Percentiles rank a stretch among this genome's conserved stretches.
These are phyloP conservation scores for Yponomeuta evonymella DNA, from an alignment of 2,888 invertebrate species.

Conservation along the genomic window DNA sequence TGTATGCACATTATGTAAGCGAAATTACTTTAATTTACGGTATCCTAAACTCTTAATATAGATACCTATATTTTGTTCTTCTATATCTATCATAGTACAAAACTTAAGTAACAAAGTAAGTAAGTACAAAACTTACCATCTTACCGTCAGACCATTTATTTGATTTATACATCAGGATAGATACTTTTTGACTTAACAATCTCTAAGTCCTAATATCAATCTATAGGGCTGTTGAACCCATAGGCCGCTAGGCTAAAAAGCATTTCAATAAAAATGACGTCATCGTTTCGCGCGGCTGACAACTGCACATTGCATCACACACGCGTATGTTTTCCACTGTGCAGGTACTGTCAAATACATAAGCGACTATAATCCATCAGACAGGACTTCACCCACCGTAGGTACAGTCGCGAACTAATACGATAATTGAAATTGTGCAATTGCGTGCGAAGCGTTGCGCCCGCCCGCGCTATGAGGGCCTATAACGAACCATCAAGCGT, in stretches of 20 bases:
- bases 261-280: conserved; percentile 19
- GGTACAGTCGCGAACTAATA: conserved; percentile 62
- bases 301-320: neutral
- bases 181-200: no score
- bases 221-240: neutral
- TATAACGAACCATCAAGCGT: neutral
- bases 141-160: no score
- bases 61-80: no score
- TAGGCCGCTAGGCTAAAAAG: neutral
- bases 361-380: conserved; percentile 45
- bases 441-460: conserved; percentile 68
- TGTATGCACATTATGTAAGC: no score
- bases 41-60: no score
- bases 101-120: no score
- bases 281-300: conserved; percentile 7
- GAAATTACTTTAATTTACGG: no score
- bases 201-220: no score
- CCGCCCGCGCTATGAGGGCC: conserved; percentile 21
- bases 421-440: conserved; percentile 77
- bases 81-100: no score
- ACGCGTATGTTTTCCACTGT: neutral
- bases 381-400: conserved; percentile 24
- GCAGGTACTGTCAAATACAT: conserved; percentile 11
- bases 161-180: no score
- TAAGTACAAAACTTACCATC: no score